Evolutionary conservation across 1,140 invertebrate species (phyloP).

Genomic region (Drosophila seguyi): DNA sequence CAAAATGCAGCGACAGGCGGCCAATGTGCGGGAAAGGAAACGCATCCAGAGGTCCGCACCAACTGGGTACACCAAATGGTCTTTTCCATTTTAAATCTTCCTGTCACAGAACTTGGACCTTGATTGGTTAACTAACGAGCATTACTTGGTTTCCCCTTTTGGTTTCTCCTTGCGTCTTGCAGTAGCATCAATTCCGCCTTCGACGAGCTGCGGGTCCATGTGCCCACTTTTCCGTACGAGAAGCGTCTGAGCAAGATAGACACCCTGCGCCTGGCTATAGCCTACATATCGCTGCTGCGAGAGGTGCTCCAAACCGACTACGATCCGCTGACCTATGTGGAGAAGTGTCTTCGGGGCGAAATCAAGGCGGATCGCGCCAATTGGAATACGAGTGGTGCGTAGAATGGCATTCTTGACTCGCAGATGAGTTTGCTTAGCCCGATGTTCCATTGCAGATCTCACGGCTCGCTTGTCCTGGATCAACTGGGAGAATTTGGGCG

Average conservation of each 20-base stretch:
- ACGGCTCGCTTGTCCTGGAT: constrained; percentile 99
- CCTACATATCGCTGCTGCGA: constrained; percentile 97
- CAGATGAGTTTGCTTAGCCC: not conserved
- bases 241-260: constrained; percentile 99
- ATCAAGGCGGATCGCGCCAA: constrained; percentile 93
- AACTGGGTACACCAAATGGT: constrained; percentile 88
- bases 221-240: constrained; percentile 99
- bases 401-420: too few species aligned
- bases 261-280: constrained; percentile 97
- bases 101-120: not conserved
- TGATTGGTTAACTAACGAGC: constrained; percentile 47
- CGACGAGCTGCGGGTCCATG: constrained; percentile 96
- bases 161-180: constrained; percentile 85
- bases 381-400: constrained; percentile 98
- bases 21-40: constrained; percentile 97
- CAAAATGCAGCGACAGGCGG: constrained; percentile 94
- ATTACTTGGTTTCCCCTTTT: constrained; percentile 14
- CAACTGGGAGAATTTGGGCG: constrained; percentile 99
- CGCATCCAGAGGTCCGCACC: constrained; percentile 97
- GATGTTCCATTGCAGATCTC: constrained; percentile 90
- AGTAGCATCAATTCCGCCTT: constrained; percentile 99
- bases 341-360: constrained; percentile 95
- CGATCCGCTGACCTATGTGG: constrained; percentile 97
- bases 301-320: constrained; percentile 96
- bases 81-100: constrained; percentile 79